Conservation (phyloP, 1,140 invertebrate species). For the Oedothorax gibbosus region DNA sequence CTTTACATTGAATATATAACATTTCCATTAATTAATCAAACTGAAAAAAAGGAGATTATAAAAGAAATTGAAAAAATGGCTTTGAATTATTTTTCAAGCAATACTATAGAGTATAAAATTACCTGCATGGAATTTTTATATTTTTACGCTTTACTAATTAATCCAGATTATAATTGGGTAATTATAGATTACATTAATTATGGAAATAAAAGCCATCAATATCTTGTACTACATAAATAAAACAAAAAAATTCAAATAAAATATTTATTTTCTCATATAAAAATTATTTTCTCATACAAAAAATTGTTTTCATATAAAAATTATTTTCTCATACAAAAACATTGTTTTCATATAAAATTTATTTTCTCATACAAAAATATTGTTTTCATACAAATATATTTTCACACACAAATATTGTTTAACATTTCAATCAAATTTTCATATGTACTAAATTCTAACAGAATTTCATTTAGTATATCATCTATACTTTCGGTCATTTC, state of each 20-base stretch:
- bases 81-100: neutral
- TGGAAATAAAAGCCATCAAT: constrained; percentile 26
- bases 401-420: too few relatives aligned
- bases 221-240: constrained; percentile 19
- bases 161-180: constrained; percentile 23
- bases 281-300: too few relatives aligned
- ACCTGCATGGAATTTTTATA: constrained; percentile 40
- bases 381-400: too few relatives aligned
- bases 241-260: neutral
- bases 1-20: constrained; percentile 30
- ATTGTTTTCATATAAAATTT: too few relatives aligned
- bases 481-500: too few relatives aligned
- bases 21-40: neutral
- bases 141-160: constrained; percentile 40
- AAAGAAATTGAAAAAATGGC: constrained; percentile 31
- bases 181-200: constrained; percentile 33
- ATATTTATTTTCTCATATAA: too few relatives aligned
- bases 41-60: constrained; percentile 13
- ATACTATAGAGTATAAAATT: constrained; percentile 1
- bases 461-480: too few relatives aligned
- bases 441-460: too few relatives aligned
- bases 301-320: too few relatives aligned
- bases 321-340: too few relatives aligned
- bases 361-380: too few relatives aligned
- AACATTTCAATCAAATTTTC: too few relatives aligned